Percentiles rank a stretch among this genome's conserved stretches.
phyloP scores from a whole-genome alignment of 2,797 vertebrate genomes.

The Gadopsis bispinosus region DNA sequence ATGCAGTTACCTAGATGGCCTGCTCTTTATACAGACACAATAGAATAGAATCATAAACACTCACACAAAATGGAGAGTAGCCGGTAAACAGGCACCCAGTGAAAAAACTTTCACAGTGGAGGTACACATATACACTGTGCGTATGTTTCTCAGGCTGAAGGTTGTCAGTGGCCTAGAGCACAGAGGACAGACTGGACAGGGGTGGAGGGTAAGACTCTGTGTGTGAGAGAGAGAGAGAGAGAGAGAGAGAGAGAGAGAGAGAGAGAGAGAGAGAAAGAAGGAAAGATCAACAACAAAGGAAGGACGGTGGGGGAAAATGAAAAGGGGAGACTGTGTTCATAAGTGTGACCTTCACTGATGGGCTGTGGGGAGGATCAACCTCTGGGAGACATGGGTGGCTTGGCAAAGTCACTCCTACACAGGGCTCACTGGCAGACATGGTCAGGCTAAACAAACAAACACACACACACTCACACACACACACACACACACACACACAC shows the following conservation, averaged over 20 bases:
- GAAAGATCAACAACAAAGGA: constrained; percentile 34
- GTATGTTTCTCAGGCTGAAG: constrained; percentile 55
- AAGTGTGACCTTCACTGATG: constrained; percentile 74
- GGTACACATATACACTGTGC: constrained; percentile 15
- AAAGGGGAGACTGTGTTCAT: constrained; percentile 46
- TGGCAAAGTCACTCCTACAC: constrained; percentile 76
- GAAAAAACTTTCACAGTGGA: constrained; percentile 24
- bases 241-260: neutral
- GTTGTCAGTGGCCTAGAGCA: constrained; percentile 61
- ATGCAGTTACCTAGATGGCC: constrained; percentile 67
- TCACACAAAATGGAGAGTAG: constrained; percentile 45
- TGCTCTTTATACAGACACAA: constrained; percentile 51
- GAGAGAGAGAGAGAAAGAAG: neutral
- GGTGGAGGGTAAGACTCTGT: neutral
- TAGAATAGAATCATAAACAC: constrained; percentile 46
- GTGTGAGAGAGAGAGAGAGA: neutral
- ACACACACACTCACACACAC: constrained; percentile 20
- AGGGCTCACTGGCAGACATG: constrained; percentile 52
- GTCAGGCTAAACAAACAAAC: constrained; percentile 53
- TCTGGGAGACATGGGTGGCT: constrained; percentile 63
- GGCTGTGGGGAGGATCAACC: constrained; percentile 69
- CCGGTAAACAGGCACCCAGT: constrained; percentile 28
- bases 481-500: constrained; percentile 16
- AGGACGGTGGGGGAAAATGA: constrained; percentile 30
- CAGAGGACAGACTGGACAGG: constrained; percentile 42